These are phyloP conservation scores for Acyrthosiphon pisum DNA, from an alignment of 1,140 invertebrate species.

Conservation along the genomic window DNA sequence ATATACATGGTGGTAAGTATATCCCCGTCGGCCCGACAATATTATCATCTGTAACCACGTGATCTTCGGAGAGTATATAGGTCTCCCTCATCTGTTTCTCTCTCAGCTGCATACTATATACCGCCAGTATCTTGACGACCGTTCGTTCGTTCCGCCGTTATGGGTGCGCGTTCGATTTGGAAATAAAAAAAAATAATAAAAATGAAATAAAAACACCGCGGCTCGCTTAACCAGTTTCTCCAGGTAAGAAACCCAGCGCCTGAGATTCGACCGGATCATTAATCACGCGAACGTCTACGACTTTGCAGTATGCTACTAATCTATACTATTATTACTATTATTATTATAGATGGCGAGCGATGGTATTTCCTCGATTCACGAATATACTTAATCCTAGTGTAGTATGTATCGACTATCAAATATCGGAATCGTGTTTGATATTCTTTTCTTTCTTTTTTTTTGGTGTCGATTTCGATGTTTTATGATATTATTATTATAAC, in stretches of 20 bases:
- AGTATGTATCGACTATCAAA: background rate
- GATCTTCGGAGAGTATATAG: background rate
- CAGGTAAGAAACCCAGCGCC: background rate
- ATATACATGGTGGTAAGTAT: background rate
- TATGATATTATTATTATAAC: conserved; percentile 1
- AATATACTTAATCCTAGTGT: background rate
- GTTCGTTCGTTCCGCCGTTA: background rate
- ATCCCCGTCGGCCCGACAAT: background rate
- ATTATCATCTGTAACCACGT: background rate
- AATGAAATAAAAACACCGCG: background rate
- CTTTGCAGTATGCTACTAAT: background rate
- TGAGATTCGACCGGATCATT: background rate
- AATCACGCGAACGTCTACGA: conserved; percentile 34
- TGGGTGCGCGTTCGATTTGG: background rate
- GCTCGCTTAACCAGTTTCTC: conserved; percentile 41
- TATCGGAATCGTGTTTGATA: background rate
- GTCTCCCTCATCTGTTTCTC: background rate
- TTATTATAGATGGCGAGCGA: background rate
- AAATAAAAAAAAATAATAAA: background rate
- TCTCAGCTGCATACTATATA: background rate
- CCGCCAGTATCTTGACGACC: background rate
- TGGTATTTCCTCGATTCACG: background rate
- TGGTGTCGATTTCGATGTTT: background rate
- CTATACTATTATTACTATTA: background rate
- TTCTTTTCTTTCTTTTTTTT: background rate